Evolutionary conservation across 2,113 vertebrate species (phyloP), one percentile per base, ranked within the genome.

Genomic region (Apus apus): DNA sequence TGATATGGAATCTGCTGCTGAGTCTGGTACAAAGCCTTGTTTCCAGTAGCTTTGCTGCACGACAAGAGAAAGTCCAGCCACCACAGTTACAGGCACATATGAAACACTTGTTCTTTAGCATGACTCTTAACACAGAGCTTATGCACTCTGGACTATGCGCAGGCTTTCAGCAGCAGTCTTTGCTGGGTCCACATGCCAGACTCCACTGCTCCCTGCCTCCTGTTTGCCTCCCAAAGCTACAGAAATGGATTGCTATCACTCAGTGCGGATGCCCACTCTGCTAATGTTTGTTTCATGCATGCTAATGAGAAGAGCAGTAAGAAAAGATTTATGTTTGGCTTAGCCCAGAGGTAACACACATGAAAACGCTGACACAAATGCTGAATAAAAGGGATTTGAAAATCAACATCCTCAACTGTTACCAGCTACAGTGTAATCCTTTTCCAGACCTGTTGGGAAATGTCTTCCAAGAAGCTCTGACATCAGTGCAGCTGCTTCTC

Each of bases 361-460:
- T 74, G 61, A 95, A 97, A 97, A 97, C 90, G 75, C 85, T 86
- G 94, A 96, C 94, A 97, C 96, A 94, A 96, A 95, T 90, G 85
- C 95, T 93, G 76, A 97, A 87, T 92, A 95, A 97, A 97, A 97
- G 91, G 94, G 93, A 90, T 90, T 97, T 88, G 93, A 79, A 97
- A 94, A 92, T 97, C 95, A 95, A 95, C 97, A 97, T 86, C 46
- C 79, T 95, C 90, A 83, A 86, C 73, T 96, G 93, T 86, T 95
- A 94, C 93, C 70, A 80, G 93, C 90, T 76, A 90, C 76, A 66
- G 87, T 76, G 79, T 96, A 94, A 89, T 97, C 97, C 71, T 94
- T 96, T 96, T 91, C 85, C 90, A 92, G 83, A 86, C 61, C 86
- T 95, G 65, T 96, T 82, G 68, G 80, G 89, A 97, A 89, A 96